A percentile compares a stretch with the other conserved stretches of the same genome.
These are phyloP conservation scores for Pseudolaguvia tuberculata DNA, from an alignment of 2,113 vertebrate genomes.

Conservation along the genomic window DNA sequence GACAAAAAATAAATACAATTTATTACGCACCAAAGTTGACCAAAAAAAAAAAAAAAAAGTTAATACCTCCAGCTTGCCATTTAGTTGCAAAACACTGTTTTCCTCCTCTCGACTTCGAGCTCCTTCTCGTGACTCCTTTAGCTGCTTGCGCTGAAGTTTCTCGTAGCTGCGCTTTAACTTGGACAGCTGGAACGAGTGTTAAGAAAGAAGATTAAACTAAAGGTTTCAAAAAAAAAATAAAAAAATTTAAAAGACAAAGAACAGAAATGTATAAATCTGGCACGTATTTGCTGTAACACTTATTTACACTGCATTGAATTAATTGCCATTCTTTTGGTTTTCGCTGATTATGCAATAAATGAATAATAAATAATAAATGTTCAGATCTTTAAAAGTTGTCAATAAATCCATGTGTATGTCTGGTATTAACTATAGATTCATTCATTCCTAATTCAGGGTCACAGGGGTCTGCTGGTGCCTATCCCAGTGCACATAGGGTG, in stretches of 20 bases:
- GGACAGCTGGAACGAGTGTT: conserved; percentile 68
- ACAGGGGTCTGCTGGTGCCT: too few relatives aligned
- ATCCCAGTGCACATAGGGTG: too few relatives aligned
- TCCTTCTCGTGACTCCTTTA: conserved; percentile 68
- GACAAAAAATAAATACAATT: too few relatives aligned
- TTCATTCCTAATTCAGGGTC: too few relatives aligned
- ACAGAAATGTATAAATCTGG: not conserved
- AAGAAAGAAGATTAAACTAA: not conserved
- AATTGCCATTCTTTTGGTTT: not conserved
- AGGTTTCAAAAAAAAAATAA: not conserved
- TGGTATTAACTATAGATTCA: too few relatives aligned
- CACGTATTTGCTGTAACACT: not conserved
- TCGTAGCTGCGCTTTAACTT: conserved; percentile 86
- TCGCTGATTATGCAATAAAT: not conserved
- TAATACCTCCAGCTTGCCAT: conserved; percentile 75
- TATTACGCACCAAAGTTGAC: too few relatives aligned
- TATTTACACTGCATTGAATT: not conserved
- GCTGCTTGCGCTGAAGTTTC: conserved; percentile 82
- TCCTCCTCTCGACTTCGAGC: conserved; percentile 64
- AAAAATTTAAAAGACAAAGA: not conserved
- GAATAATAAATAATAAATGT: not conserved
- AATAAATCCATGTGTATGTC: too few relatives aligned
- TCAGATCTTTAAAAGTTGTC: not conserved
- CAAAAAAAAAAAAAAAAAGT: not conserved
- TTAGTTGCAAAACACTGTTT: conserved; percentile 65